Conservation (phyloP, 1,140 invertebrate genomes). For the Gryon sp. region DNA sequence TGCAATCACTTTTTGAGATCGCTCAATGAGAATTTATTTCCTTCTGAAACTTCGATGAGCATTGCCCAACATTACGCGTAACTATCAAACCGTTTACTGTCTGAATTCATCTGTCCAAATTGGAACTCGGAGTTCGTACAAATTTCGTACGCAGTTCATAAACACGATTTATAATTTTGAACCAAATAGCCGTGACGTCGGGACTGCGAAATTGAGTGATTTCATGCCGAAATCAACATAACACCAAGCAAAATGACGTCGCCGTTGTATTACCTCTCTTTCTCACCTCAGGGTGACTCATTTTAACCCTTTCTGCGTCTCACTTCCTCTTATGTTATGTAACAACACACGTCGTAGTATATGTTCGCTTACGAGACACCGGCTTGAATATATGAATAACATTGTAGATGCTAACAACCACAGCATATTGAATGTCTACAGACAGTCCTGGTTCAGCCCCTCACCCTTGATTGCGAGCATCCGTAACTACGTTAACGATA, state of each 20-base stretch:
- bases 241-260: slow-evolving; percentile 49
- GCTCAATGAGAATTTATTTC: slow-evolving; percentile 15
- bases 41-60: slow-evolving; percentile 15
- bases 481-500: slow-evolving; percentile 77
- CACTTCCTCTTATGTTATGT: slow-evolving; percentile 50
- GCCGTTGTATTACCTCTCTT: slow-evolving; percentile 48
- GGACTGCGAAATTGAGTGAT: slow-evolving; percentile 61
- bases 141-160: slow-evolving; percentile 48
- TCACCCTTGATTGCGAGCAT: slow-evolving; percentile 76
- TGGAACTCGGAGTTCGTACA: slow-evolving; percentile 3
- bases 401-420: slow-evolving; percentile 77
- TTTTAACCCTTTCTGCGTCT: slow-evolving; percentile 44
- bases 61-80: no score
- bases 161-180: slow-evolving; percentile 60
- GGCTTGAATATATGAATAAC: slow-evolving; percentile 79
- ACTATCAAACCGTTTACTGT: slow-evolving; percentile 9
- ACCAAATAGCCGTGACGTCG: slow-evolving; percentile 48
- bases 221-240: slow-evolving; percentile 52
- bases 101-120: slow-evolving; percentile 40
- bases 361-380: slow-evolving; percentile 68
- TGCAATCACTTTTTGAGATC: slow-evolving; percentile 41
- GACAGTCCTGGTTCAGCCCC: slow-evolving; percentile 64
- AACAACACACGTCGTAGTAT: slow-evolving; percentile 67
- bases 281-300: slow-evolving; percentile 51
- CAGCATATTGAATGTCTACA: slow-evolving; percentile 77